Conservation (phyloP, 2,888 invertebrate genomes). For the Margaritifera margaritifera region DNA sequence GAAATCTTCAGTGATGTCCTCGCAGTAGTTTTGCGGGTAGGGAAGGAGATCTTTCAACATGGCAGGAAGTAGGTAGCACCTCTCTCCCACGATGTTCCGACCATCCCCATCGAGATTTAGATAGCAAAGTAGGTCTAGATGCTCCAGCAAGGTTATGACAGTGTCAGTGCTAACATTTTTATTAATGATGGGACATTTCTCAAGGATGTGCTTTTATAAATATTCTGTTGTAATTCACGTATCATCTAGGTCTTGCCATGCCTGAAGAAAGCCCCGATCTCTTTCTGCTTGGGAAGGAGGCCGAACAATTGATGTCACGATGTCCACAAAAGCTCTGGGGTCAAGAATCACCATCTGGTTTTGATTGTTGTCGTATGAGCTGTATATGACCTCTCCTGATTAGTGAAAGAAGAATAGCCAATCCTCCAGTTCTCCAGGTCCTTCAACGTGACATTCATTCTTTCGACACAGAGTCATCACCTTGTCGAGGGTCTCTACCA, state of each 20-base stretch:
- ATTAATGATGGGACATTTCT: constrained; percentile 13
- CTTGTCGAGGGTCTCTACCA: constrained; percentile 28
- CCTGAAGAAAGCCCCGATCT: constrained; percentile 18
- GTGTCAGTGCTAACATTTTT: constrained; percentile 11
- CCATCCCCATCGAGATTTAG: constrained; percentile 22
- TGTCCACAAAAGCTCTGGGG: constrained; percentile 36
- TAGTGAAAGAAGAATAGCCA: constrained; percentile 34
- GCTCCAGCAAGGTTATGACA: constrained; percentile 21
- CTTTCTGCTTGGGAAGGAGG: constrained; percentile 20
- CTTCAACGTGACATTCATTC: constrained; percentile 28
- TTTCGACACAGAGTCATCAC: constrained; percentile 19
- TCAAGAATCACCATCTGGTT: constrained; percentile 41
- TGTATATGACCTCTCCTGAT: constrained; percentile 43
- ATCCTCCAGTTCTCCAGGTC: constrained; percentile 33
- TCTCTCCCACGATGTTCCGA: constrained; percentile 15
- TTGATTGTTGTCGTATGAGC: constrained; percentile 37
- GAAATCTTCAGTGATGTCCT: constrained; percentile 18
- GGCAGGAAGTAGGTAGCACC: constrained; percentile 35
- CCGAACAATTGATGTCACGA: constrained; percentile 30
- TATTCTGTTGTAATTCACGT: constrained; percentile 19
- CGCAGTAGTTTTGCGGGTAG: constrained; percentile 34
- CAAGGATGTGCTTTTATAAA: constrained; percentile 22
- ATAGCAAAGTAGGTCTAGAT: constrained; percentile 27
- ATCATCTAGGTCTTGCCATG: constrained; percentile 25
- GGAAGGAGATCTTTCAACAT: constrained; percentile 28